Conservation (phyloP, 2,888 invertebrate genomes). For the Teleiodes luculella region DNA sequence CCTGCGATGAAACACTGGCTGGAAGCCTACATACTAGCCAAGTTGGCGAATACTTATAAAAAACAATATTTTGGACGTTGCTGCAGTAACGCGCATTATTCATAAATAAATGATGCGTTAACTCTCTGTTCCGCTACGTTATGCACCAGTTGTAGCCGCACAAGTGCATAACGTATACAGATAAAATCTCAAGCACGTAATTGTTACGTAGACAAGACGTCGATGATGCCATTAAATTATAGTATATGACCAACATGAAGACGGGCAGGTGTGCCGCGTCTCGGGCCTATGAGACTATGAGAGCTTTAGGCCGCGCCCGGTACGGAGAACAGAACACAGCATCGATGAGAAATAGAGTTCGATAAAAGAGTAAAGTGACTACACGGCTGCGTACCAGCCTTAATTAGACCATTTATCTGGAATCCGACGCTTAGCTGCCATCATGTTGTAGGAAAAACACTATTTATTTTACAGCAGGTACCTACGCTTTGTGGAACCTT, state of each 20-base stretch:
- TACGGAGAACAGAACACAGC: constrained; percentile 37
- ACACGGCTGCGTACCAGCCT: constrained; percentile 45
- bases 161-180: constrained; percentile 44
- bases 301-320: constrained; percentile 25
- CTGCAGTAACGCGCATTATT: constrained; percentile 33
- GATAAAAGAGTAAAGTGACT: constrained; percentile 55
- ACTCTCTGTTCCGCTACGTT: constrained; percentile 40
- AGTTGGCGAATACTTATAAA: too few species aligned
- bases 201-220: constrained; percentile 45
- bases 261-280: constrained; percentile 42
- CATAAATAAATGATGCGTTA: constrained; percentile 43
- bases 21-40: too few species aligned
- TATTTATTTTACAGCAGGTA: constrained; percentile 15
- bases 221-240: constrained; percentile 46
- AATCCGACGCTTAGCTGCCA: constrained; percentile 15
- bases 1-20: constrained; percentile 22
- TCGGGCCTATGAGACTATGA: constrained; percentile 23
- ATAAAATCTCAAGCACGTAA: constrained; percentile 44
- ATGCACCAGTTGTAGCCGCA: constrained; percentile 40
- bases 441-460: constrained; percentile 18
- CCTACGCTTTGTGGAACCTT: constrained; percentile 7
- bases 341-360: constrained; percentile 53
- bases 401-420: constrained; percentile 56
- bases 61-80: too few species aligned
- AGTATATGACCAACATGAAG: constrained; percentile 48